Evolutionary conservation across 2,113 vertebrate genomes (phyloP).

Genomic region (Alexandromys fortis): DNA sequence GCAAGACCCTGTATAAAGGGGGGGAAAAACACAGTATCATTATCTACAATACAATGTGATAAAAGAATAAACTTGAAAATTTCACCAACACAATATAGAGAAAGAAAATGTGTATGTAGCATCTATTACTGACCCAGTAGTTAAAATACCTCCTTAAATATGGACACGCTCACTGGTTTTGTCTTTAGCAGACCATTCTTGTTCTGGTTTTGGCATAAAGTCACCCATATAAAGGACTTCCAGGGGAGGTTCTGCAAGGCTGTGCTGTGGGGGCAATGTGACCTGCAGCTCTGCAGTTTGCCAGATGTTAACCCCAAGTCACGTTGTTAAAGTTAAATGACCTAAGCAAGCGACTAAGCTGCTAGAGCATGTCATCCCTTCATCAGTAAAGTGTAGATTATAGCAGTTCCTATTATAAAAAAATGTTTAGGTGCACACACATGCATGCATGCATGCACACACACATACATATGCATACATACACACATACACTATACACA

Average conservation of each 20-base stretch:
- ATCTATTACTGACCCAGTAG: not conserved
- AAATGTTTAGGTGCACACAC: not conserved
- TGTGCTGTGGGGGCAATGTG: not conserved
- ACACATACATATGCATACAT: not conserved
- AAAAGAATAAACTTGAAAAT: not conserved
- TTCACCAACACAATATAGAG: not conserved
- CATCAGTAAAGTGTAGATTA: not conserved
- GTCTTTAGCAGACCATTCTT: not conserved
- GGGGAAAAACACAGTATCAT: not conserved
- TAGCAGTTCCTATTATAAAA: not conserved
- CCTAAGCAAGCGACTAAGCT: not conserved
- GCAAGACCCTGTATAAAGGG: not conserved
- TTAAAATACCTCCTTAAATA: slow-evolving; percentile 7
- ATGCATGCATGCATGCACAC: not conserved
- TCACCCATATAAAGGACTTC: not conserved
- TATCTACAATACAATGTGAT: not conserved
- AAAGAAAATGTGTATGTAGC: not conserved
- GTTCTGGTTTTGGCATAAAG: not conserved
- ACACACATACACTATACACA: not conserved
- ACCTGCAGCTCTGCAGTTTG: not conserved
- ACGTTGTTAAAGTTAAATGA: not conserved
- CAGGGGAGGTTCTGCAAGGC: not conserved
- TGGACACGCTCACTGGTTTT: not conserved
- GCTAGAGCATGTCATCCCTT: not conserved
- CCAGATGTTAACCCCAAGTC: not conserved